Evolutionary conservation across 2,797 vertebrate genomes (phyloP).

Genomic region (Amblyraja radiata): DNA sequence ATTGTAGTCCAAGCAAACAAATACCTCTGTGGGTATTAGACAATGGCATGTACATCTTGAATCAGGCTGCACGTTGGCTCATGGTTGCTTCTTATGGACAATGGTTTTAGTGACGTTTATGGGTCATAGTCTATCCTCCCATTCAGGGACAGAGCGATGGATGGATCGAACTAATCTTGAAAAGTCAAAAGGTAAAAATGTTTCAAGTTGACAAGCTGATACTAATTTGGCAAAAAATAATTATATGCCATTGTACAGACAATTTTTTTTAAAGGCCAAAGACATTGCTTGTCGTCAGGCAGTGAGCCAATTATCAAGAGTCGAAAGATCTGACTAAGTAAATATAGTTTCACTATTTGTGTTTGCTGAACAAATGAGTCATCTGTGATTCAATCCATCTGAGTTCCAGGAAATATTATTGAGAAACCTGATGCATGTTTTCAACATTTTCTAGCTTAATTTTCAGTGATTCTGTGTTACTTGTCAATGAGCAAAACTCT

Average conservation of each 20-base stretch:
- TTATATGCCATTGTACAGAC: neutral
- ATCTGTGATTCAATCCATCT: neutral
- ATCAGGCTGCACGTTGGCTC: neutral
- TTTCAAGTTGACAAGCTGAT: neutral
- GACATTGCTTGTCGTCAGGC: neutral
- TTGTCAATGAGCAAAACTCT: neutral
- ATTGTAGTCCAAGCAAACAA: neutral
- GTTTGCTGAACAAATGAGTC: neutral
- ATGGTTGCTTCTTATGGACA: neutral
- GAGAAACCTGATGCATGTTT: neutral
- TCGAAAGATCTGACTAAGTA: slow-evolving; percentile 6
- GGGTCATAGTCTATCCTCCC: neutral
- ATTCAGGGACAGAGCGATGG: neutral
- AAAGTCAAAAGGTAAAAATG: neutral
- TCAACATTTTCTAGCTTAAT: neutral
- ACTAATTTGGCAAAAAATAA: neutral
- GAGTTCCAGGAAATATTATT: neutral
- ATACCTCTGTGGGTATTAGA: neutral
- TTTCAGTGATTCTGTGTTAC: neutral
- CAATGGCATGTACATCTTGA: no score
- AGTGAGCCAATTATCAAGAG: neutral
- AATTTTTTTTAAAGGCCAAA: no score
- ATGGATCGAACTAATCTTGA: neutral
- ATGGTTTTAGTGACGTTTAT: neutral
- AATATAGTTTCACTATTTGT: neutral